Evolutionary conservation across 2,888 invertebrate genomes (phyloP).

Genomic region (Bembecia ichneumoniformis): DNA sequence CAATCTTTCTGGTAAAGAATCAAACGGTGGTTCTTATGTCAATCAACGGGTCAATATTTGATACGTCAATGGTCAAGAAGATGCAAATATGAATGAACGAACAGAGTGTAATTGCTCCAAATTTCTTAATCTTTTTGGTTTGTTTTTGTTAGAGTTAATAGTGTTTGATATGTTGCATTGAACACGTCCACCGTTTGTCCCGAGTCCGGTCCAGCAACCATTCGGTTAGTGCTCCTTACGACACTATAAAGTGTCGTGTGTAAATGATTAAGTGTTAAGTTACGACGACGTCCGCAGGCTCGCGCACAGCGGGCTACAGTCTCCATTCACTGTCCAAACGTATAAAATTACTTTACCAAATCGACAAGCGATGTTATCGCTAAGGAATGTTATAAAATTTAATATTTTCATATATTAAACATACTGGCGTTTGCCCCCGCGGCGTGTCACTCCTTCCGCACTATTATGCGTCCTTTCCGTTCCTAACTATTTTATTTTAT

Average conservation of each 20-base stretch:
- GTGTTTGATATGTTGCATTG: too few relatives aligned
- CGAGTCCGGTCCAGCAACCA: too few relatives aligned
- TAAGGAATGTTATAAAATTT: conserved; percentile 67
- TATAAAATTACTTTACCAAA: conserved; percentile 67
- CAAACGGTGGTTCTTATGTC: too few relatives aligned
- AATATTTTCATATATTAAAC: conserved; percentile 63
- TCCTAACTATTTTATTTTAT: conserved; percentile 39
- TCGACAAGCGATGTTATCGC: conserved; percentile 67
- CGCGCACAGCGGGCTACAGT: conserved; percentile 53
- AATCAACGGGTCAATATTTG: too few relatives aligned
- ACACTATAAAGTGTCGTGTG: conserved; percentile 56
- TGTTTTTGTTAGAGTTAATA: too few relatives aligned
- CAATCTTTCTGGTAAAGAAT: too few relatives aligned
- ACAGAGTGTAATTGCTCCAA: too few relatives aligned
- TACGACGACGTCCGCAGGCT: conserved; percentile 55
- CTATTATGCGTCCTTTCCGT: conserved; percentile 13
- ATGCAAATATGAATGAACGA: too few relatives aligned
- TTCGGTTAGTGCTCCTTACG: conserved; percentile 14
- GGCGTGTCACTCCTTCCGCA: conserved; percentile 43
- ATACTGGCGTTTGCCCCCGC: conserved; percentile 41
- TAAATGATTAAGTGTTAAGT: conserved; percentile 71
- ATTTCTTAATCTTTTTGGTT: too few relatives aligned
- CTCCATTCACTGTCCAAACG: conserved; percentile 51
- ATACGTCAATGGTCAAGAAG: too few relatives aligned
- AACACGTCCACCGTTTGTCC: too few relatives aligned